A percentile compares a stretch with the other conserved stretches of the same genome.
These are phyloP conservation scores for Embidobia sp. DNA, from an alignment of 2,888 invertebrate species.

Conservation along the genomic window DNA sequence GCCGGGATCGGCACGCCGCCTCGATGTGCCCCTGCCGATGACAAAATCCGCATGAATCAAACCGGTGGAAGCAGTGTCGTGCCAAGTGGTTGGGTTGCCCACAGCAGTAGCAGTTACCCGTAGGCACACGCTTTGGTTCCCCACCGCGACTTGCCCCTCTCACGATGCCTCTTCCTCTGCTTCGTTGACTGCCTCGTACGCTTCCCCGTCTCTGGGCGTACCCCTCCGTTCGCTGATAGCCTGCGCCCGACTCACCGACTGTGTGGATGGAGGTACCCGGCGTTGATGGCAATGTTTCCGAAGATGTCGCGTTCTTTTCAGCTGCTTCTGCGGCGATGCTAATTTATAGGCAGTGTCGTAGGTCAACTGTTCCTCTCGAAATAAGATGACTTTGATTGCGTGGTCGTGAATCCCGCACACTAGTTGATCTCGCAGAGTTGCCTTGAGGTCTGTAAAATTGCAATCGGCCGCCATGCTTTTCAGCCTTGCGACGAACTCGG, in stretches of 20 bases:
- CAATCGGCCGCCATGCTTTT: slow-evolving; percentile 59
- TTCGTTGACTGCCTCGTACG: not conserved
- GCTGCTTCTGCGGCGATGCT: slow-evolving; percentile 23
- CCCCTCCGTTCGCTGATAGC: not conserved
- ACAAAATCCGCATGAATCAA: not conserved
- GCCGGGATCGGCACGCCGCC: slow-evolving; percentile 5
- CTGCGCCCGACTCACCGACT: not conserved
- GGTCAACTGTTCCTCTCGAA: slow-evolving; percentile 3
- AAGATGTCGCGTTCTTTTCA: slow-evolving; percentile 14
- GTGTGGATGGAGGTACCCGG: not conserved
- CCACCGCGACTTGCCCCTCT: not conserved
- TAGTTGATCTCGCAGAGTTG: slow-evolving; percentile 60
- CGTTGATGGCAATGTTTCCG: not conserved
- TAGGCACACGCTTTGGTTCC: not conserved
- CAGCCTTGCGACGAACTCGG: slow-evolving; percentile 46
- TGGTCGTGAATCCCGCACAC: slow-evolving; percentile 11
- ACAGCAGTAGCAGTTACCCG: slow-evolving; percentile 14
- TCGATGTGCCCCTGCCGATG: slow-evolving; percentile 7
- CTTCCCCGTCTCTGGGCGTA: not conserved
- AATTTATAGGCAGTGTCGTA: slow-evolving; percentile 5
- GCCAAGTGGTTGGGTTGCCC: slow-evolving; percentile 16
- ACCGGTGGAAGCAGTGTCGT: slow-evolving; percentile 11
- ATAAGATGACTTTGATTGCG: slow-evolving; percentile 16
- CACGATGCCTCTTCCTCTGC: not conserved
- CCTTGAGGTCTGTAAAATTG: slow-evolving; percentile 47